Evolutionary conservation across 37 sponge, comb jelly and placozoan species (phyloP).

Genomic region (Ianthella basta): DNA sequence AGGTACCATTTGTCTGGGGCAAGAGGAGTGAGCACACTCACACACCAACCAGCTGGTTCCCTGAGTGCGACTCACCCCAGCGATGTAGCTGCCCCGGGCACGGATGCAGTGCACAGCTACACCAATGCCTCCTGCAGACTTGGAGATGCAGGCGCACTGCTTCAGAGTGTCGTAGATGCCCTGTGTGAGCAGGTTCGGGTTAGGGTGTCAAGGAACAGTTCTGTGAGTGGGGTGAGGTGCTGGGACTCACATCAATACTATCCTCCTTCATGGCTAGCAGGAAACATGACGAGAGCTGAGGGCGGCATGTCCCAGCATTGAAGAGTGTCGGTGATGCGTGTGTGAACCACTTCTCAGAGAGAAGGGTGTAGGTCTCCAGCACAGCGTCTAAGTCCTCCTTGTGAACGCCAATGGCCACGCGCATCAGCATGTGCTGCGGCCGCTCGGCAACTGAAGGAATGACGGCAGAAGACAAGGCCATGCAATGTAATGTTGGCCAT

Average conservation of each 20-base stretch:
- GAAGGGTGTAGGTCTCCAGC: slow-evolving; percentile 95
- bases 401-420: slow-evolving; percentile 97
- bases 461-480: background rate
- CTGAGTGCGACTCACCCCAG: slow-evolving; percentile 66
- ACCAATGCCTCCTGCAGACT: slow-evolving; percentile 98
- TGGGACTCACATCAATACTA: slow-evolving; percentile 81
- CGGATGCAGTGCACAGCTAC: slow-evolving; percentile 90
- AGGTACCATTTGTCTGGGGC: slow-evolving; percentile 89
- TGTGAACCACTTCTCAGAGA: slow-evolving; percentile 99
- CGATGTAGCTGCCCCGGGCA: slow-evolving; percentile 95
- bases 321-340: slow-evolving; percentile 99
- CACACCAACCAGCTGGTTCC: slow-evolving; percentile 7
- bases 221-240: background rate
- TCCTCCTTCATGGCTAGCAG: slow-evolving; percentile 97
- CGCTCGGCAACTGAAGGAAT: slow-evolving; percentile 87
- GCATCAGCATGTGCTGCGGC: slow-evolving; percentile 99
- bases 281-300: slow-evolving; percentile 97
- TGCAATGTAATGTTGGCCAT: no score
- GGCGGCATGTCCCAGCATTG: slow-evolving; percentile 97
- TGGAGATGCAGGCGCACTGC: slow-evolving; percentile 96
- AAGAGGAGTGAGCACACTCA: background rate
- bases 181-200: background rate
- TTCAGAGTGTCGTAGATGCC: slow-evolving; percentile 99
- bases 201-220: no score
- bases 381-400: slow-evolving; percentile 83